A percentile compares a stretch with the other conserved stretches of the same genome.
Conservation (phyloP, 1,140 invertebrate species). For the Phymorhynchus buccinoides region DNA sequence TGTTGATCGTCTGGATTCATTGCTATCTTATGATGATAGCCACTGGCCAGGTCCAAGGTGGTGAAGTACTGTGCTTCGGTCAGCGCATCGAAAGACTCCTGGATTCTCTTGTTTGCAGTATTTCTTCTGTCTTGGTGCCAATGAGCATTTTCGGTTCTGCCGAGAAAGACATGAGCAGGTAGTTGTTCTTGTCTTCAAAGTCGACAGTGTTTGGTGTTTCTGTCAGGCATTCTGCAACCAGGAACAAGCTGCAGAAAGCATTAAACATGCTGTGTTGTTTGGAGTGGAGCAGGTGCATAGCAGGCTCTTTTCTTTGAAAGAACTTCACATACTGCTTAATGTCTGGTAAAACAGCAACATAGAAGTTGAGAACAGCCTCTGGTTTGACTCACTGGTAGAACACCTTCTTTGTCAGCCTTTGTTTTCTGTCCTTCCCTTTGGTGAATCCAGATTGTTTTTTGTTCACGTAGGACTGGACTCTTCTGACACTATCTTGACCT, state of each 20-base stretch:
- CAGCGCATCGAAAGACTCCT: too few relatives aligned
- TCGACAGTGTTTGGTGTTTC: not conserved
- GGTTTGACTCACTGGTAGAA: constrained; percentile 40
- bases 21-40: too few relatives aligned
- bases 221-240: not conserved
- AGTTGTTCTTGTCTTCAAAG: not conserved
- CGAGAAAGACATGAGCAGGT: too few relatives aligned
- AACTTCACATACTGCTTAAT: constrained; percentile 47
- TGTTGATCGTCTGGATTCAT: too few relatives aligned
- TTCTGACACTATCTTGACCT: constrained; percentile 34
- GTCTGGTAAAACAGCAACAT: constrained; percentile 42
- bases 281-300: not conserved
- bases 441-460: constrained; percentile 42
- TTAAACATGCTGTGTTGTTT: not conserved
- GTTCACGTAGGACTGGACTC: constrained; percentile 21
- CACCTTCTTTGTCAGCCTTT: constrained; percentile 35
- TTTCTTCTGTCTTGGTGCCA: too few relatives aligned
- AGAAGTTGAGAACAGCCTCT: constrained; percentile 29
- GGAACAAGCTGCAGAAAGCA: not conserved
- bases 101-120: too few relatives aligned
- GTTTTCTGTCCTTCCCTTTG: constrained; percentile 43
- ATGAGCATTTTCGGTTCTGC: too few relatives aligned
- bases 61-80: too few relatives aligned
- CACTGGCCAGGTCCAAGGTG: too few relatives aligned
- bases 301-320: constrained; percentile 41